Conservation (phyloP, 2,888 invertebrate species). For the Cenopis cana region DNA sequence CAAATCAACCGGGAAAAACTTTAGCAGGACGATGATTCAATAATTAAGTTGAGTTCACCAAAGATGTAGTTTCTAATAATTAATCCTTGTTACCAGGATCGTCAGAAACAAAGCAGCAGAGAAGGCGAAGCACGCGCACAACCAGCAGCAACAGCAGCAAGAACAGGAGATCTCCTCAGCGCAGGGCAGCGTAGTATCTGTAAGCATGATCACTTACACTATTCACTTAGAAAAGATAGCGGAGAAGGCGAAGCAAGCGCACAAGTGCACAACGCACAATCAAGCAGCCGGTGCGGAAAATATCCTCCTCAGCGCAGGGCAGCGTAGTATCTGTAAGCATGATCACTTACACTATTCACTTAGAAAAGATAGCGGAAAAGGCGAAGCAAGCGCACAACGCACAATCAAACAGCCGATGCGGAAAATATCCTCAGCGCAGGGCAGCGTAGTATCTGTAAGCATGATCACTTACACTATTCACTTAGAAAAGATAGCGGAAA, state of each 20-base stretch:
- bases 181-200: conserved; percentile 82
- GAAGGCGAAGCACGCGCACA: conserved; percentile 96
- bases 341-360: too few relatives aligned
- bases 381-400: conserved; percentile 95
- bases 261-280: too few relatives aligned
- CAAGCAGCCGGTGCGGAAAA: too few relatives aligned
- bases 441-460: conserved; percentile 82
- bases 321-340: too few relatives aligned
- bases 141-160: conserved; percentile 88
- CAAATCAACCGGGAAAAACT: too few relatives aligned
- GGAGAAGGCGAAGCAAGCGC: too few relatives aligned
- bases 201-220: conserved; percentile 55
- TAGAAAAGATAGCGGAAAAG: conserved; percentile 98
- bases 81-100: conserved; percentile 87
- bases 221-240: too few relatives aligned
- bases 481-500: too few relatives aligned
- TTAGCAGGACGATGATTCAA: too few relatives aligned
- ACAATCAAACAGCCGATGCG: conserved; percentile 87
- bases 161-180: conserved; percentile 85
- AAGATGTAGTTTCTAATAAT: background rate
- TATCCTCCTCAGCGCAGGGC: too few relatives aligned
- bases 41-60: background rate
- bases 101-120: conserved; percentile 99
- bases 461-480: background rate
- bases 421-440: conserved; percentile 84